Evolutionary conservation across 2,888 invertebrate genomes (phyloP).

Genomic region (Parelbella ahira): DNA sequence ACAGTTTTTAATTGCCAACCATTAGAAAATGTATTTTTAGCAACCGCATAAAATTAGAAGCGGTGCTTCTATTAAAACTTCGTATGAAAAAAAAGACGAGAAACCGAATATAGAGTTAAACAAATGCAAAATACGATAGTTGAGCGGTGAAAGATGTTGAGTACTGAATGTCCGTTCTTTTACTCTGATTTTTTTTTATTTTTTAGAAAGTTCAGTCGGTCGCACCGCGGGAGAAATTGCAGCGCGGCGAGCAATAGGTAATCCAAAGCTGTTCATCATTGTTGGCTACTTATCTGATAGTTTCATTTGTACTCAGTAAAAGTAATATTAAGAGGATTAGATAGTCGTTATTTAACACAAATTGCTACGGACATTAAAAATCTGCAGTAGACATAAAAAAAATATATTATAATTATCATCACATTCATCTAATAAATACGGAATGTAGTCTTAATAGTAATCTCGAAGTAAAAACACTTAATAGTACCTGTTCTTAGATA

Average conservation of each 20-base stretch:
- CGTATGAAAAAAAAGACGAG: conserved; percentile 40
- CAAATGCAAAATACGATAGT: conserved; percentile 53
- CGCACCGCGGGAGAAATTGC: conserved; percentile 74
- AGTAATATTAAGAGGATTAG: conserved; percentile 20
- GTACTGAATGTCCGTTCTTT: conserved; percentile 71
- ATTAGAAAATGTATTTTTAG: conserved; percentile 7
- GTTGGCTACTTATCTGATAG: conserved; percentile 59
- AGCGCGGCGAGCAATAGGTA: conserved; percentile 57
- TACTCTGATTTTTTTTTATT: conserved; percentile 67
- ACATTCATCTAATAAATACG: conserved; percentile 42
- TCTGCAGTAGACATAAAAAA: conserved; percentile 18
- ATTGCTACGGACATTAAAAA: conserved; percentile 13
- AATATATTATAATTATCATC: conserved; percentile 4
- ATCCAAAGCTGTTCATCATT: conserved; percentile 64
- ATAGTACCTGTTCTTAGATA: conserved; percentile 63
- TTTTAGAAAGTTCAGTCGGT: conserved; percentile 78
- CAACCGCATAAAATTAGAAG: conserved; percentile 10
- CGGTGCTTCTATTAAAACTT: conserved; percentile 8
- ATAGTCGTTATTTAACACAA: conserved; percentile 17
- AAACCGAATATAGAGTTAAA: conserved; percentile 40
- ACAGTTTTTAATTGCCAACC: too few relatives aligned
- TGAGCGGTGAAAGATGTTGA: conserved; percentile 74
- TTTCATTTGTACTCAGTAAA: conserved; percentile 32
- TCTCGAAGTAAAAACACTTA: conserved; percentile 48
- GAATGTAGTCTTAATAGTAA: conserved; percentile 52